phyloP scores from a whole-genome alignment of 1,140 invertebrate genomes.

The Drosophila truncata region DNA sequence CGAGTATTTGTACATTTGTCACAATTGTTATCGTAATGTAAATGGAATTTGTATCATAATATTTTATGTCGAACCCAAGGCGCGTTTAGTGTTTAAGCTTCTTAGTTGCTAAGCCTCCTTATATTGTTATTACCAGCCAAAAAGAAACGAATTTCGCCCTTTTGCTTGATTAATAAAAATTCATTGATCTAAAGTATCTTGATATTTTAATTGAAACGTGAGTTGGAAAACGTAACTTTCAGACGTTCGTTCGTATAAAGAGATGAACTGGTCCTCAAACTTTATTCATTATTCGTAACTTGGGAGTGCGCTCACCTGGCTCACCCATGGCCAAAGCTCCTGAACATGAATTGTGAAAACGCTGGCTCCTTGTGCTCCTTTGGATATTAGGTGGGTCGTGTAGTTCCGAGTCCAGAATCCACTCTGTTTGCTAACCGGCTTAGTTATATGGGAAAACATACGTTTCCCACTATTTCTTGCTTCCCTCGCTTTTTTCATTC shows the following conservation, averaged over 20 bases:
- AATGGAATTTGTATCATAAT: conserved; percentile 45
- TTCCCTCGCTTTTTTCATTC: not conserved
- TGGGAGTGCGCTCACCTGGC: not conserved
- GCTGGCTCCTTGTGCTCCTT: conserved; percentile 1
- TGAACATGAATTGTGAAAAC: conserved; percentile 9
- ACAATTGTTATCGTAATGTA: conserved; percentile 62
- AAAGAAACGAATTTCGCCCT: conserved; percentile 33
- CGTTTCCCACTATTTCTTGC: conserved; percentile 15
- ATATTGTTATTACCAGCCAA: conserved; percentile 29
- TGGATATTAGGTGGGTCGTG: not conserved
- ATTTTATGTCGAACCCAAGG: conserved; percentile 22
- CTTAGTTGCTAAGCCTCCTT: conserved; percentile 31
- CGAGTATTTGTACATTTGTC: conserved; percentile 61
- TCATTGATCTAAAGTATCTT: conserved; percentile 9
- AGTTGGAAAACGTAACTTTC: not conserved
- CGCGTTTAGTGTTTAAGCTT: conserved; percentile 35
- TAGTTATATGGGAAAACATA: conserved; percentile 77
- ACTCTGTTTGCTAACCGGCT: conserved; percentile 65
- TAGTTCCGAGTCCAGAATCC: conserved; percentile 3
- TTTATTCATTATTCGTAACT: not conserved
- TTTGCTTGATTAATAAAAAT: conserved; percentile 42
- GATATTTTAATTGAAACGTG: conserved; percentile 13
- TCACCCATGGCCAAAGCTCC: not conserved
- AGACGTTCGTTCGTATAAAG: not conserved
- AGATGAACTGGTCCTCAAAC: not conserved